Conservation (phyloP, 2,888 invertebrate species). For the Dicycla oo region DNA sequence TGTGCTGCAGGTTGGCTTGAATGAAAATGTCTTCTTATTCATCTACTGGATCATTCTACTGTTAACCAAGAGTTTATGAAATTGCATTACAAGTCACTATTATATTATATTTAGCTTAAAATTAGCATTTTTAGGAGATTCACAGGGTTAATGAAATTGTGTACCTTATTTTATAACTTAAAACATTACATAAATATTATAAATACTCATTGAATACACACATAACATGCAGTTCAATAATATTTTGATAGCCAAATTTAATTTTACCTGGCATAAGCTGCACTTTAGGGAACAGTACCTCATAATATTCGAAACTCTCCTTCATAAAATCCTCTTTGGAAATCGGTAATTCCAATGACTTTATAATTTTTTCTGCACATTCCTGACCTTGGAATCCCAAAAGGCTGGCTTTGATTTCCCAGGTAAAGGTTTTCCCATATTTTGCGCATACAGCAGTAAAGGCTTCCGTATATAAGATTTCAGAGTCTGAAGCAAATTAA, state of each 20-base stretch:
- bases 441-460: conserved; percentile 92
- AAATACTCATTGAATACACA: conserved; percentile 5
- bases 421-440: conserved; percentile 94
- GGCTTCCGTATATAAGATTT: conserved; percentile 93
- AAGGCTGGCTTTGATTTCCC: conserved; percentile 93
- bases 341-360: conserved; percentile 91
- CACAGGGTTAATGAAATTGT: neutral
- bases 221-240: conserved; percentile 50
- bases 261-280: conserved; percentile 93
- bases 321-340: conserved; percentile 92
- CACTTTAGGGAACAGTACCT: conserved; percentile 91
- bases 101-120: neutral
- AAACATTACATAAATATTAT: neutral
- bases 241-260: conserved; percentile 45
- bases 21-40: neutral
- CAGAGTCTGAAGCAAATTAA: conserved; percentile 92
- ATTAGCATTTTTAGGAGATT: neutral
- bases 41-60: neutral
- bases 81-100: neutral
- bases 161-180: neutral
- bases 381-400: conserved; percentile 93
- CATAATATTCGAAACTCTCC: conserved; percentile 88
- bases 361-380: conserved; percentile 91
- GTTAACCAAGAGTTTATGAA: neutral
- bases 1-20: neutral